Conservation (phyloP, 2,113 vertebrate species). For the Ageneiosus marmoratus region DNA sequence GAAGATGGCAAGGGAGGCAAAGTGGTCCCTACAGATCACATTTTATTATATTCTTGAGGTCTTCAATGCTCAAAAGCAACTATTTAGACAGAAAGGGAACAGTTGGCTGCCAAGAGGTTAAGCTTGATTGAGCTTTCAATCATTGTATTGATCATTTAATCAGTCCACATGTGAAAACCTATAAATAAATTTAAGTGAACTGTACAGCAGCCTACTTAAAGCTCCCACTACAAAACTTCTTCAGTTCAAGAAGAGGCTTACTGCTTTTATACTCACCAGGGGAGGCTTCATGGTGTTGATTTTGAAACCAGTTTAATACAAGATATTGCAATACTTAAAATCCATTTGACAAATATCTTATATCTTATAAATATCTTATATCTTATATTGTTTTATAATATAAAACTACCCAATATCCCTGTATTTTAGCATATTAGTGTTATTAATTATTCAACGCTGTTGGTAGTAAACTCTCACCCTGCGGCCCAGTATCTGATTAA, state of each 20-base stretch:
- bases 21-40: background rate
- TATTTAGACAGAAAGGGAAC: background rate
- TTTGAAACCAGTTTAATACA: background rate
- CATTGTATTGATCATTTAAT: background rate
- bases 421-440: background rate
- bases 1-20: background rate
- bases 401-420: background rate
- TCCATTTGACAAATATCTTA: background rate
- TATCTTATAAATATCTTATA: background rate
- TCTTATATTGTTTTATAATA: no score
- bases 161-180: background rate
- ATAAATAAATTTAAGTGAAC: background rate
- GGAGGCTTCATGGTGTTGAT: background rate
- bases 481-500: constrained; percentile 97
- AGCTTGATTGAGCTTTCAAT: background rate
- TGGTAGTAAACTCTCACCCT: constrained; percentile 79
- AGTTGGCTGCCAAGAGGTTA: background rate
- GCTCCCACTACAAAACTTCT: background rate
- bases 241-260: background rate
- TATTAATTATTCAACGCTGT: background rate
- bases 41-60: background rate
- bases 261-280: background rate
- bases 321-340: background rate
- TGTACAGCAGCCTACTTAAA: background rate
- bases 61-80: background rate